Conservation (phyloP, 2,888 invertebrate genomes). For the Acrocera orbiculus region DNA sequence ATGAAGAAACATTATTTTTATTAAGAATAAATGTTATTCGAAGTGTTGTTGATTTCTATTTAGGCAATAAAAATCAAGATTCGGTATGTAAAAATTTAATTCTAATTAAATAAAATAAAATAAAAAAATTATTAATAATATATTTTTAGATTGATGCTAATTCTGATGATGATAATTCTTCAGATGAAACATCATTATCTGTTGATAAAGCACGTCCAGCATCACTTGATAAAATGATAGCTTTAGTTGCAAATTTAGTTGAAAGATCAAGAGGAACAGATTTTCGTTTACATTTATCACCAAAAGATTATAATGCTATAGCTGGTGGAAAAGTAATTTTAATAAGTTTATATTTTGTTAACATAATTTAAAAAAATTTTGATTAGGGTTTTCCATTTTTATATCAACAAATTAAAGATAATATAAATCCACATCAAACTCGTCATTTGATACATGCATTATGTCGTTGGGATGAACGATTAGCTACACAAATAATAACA, state of each 20-base stretch:
- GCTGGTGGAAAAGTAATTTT: slow-evolving; percentile 61
- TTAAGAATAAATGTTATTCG: slow-evolving; percentile 74
- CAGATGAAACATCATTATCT: slow-evolving; percentile 36
- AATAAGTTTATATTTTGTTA: slow-evolving; percentile 1
- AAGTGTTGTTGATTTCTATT: slow-evolving; percentile 80
- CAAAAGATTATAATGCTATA: slow-evolving; percentile 64
- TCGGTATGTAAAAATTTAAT: slow-evolving; percentile 35
- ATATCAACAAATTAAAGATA: slow-evolving; percentile 87
- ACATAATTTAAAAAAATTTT: not conserved
- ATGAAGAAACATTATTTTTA: slow-evolving; percentile 78
- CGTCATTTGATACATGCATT: slow-evolving; percentile 80
- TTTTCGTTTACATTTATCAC: slow-evolving; percentile 53
- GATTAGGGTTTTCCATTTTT: slow-evolving; percentile 74
- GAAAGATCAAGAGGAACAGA: slow-evolving; percentile 71
- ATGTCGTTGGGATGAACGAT: slow-evolving; percentile 76
- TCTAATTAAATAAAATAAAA: not conserved
- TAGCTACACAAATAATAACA: slow-evolving; percentile 73
- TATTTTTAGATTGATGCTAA: slow-evolving; percentile 25
- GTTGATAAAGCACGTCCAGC: slow-evolving; percentile 67
- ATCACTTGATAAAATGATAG: slow-evolving; percentile 90
- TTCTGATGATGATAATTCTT: slow-evolving; percentile 33
- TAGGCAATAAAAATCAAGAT: slow-evolving; percentile 62
- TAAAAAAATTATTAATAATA: not conserved
- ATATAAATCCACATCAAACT: slow-evolving; percentile 80
- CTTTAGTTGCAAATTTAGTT: slow-evolving; percentile 69